Percentiles rank a stretch among this genome's conserved stretches.
Conservation (phyloP, 2,888 invertebrate genomes). For the Dilophus febrilis region DNA sequence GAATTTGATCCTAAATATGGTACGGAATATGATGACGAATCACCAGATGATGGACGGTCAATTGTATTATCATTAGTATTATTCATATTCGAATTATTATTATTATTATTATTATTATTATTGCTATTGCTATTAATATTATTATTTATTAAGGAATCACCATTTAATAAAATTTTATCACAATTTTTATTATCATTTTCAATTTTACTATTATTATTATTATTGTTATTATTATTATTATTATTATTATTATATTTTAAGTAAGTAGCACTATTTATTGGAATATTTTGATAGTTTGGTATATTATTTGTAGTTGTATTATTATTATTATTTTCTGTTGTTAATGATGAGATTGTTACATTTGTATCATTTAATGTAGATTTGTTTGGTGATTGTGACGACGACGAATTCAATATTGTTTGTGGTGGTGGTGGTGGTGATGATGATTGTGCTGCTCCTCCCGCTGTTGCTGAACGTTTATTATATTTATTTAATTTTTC, state of each 20-base stretch:
- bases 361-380: background rate
- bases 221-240: too few species aligned
- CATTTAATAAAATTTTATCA: constrained; percentile 1
- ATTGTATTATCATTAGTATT: background rate
- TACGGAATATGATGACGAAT: background rate
- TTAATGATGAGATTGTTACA: background rate
- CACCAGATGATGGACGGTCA: background rate
- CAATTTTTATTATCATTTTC: too few species aligned
- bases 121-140: background rate
- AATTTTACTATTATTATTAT: too few species aligned
- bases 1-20: too few species aligned
- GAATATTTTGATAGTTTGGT: constrained; percentile 21
- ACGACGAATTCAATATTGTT: background rate
- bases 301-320: constrained; percentile 15
- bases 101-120: background rate
- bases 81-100: background rate
- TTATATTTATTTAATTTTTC: too few species aligned
- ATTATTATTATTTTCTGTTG: constrained; percentile 4
- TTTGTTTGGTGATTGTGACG: background rate
- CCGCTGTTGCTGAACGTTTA: background rate
- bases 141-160: background rate
- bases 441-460: too few species aligned
- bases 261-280: constrained; percentile 19
- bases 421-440: background rate
- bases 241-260: constrained; percentile 10